Evolutionary conservation across 2,888 invertebrate species (phyloP).

Genomic region (Drosophila maculinotata): DNA sequence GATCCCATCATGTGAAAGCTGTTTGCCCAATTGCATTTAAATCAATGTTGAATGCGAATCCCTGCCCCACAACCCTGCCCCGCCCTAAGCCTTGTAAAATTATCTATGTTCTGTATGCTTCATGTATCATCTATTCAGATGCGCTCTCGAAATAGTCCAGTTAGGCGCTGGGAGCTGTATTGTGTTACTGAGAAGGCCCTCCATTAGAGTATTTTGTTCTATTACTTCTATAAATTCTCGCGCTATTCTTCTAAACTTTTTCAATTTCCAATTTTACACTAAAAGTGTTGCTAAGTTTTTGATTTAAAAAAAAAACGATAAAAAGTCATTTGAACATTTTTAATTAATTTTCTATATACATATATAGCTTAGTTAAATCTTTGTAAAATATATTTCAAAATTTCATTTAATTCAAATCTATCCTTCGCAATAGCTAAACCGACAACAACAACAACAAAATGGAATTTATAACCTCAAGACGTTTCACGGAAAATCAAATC

Average conservation of each 20-base stretch:
- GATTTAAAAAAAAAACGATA: neutral
- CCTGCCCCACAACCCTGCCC: constrained; percentile 1
- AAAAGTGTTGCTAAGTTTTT: constrained; percentile 54
- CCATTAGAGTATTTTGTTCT: constrained; percentile 76
- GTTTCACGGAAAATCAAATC: constrained; percentile 72
- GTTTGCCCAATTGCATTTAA: constrained; percentile 71
- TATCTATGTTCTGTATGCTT: constrained; percentile 6
- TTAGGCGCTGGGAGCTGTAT: constrained; percentile 22
- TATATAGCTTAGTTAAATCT: constrained; percentile 19
- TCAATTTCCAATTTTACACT: constrained; percentile 53
- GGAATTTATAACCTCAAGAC: constrained; percentile 61
- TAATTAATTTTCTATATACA: neutral
- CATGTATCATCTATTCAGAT: constrained; percentile 9
- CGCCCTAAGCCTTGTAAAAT: constrained; percentile 48
- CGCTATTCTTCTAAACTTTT: constrained; percentile 19
- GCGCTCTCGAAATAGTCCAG: constrained; percentile 41
- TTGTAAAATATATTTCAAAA: constrained; percentile 37
- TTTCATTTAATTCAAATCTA: constrained; percentile 12
- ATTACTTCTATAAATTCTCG: constrained; percentile 1
- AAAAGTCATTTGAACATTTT: neutral
- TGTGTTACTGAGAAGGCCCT: constrained; percentile 67
- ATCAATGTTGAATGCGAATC: constrained; percentile 32
- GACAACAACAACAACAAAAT: constrained; percentile 28
- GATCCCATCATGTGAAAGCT: constrained; percentile 85
- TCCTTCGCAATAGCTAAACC: constrained; percentile 7